Percentiles rank a stretch among this genome's conserved stretches.
phyloP scores from a whole-genome alignment of 2,888 invertebrate genomes.

The Acronicta alni region DNA sequence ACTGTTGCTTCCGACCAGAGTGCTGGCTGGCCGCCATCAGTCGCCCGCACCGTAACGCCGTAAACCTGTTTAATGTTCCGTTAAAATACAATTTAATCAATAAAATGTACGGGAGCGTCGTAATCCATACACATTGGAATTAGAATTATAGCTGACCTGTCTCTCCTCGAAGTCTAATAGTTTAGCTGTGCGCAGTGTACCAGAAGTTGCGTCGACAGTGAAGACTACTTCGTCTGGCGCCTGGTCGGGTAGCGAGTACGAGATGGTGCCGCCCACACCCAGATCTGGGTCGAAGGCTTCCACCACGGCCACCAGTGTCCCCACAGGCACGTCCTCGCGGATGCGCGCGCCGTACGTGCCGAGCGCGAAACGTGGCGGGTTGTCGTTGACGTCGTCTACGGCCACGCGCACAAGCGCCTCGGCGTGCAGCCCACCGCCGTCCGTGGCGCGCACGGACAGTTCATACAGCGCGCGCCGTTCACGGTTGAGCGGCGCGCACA shows the following conservation, averaged over 20 bases:
- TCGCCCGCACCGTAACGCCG: constrained; percentile 95
- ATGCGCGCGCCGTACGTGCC: constrained; percentile 94
- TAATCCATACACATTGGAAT: no score
- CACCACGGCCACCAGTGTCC: constrained; percentile 95
- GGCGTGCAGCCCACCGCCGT: constrained; percentile 93
- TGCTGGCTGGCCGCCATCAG: constrained; percentile 95
- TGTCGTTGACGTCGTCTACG: constrained; percentile 97
- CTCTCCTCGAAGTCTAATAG: constrained; percentile 96
- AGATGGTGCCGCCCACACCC: constrained; percentile 94
- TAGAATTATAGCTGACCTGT: constrained; percentile 82
- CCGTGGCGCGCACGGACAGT: constrained; percentile 93
- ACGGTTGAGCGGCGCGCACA: constrained; percentile 94
- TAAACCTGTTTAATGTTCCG: constrained; percentile 91
- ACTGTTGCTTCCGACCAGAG: constrained; percentile 94
- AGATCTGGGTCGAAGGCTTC: constrained; percentile 95
- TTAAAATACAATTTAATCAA: not conserved
- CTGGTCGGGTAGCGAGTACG: constrained; percentile 94
- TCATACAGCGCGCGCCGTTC: constrained; percentile 95
- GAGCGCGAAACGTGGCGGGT: constrained; percentile 94
- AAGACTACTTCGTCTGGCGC: constrained; percentile 92
- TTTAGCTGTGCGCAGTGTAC: constrained; percentile 94
- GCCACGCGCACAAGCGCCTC: constrained; percentile 95
- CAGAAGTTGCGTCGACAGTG: constrained; percentile 95
- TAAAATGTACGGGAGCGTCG: not conserved
- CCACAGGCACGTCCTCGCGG: constrained; percentile 96